A percentile compares a stretch with the other conserved stretches of the same genome.
Conservation (phyloP, 2,888 invertebrate genomes). For the Tubulanus polymorphus region DNA sequence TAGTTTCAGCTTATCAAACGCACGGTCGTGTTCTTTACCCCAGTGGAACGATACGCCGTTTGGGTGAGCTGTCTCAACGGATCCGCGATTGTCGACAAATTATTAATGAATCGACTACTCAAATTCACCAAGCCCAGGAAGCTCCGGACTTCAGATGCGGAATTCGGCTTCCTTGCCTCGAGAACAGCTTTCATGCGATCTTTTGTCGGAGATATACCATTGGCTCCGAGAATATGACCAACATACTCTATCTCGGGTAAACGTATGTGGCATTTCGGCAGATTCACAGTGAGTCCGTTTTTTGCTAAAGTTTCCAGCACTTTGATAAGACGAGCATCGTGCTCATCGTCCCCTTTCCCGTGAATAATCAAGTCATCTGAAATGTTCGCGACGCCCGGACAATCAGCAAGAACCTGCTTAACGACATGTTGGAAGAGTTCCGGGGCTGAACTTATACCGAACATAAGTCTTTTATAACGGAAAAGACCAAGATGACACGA, state of each 20-base stretch:
- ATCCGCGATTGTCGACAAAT: constrained; percentile 18
- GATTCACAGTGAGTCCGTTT: background rate
- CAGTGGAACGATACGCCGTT: constrained; percentile 19
- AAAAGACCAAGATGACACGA: constrained; percentile 3
- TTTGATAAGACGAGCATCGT: background rate
- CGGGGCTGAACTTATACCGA: constrained; percentile 14
- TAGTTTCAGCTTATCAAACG: constrained; percentile 22
- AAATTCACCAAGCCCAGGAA: constrained; percentile 21
- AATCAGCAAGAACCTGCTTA: constrained; percentile 11
- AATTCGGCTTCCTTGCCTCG: background rate
- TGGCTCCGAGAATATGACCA: constrained; percentile 8
- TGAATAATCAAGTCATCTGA: constrained; percentile 22
- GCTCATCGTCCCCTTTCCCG: constrained; percentile 12
- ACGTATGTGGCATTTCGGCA: background rate
- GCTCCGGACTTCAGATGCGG: background rate
- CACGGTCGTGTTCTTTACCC: constrained; percentile 11
- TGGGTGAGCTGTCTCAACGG: constrained; percentile 23
- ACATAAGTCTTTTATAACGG: constrained; percentile 13
- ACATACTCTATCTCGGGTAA: background rate
- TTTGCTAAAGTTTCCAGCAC: background rate
- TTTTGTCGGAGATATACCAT: background rate
- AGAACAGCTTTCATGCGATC: constrained; percentile 12
- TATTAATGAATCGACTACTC: constrained; percentile 18
- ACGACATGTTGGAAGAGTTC: constrained; percentile 1
- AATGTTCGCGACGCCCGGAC: constrained; percentile 18